Conservation (phyloP, 2,113 vertebrate genomes). For the Choloepus hoffmanni region DNA sequence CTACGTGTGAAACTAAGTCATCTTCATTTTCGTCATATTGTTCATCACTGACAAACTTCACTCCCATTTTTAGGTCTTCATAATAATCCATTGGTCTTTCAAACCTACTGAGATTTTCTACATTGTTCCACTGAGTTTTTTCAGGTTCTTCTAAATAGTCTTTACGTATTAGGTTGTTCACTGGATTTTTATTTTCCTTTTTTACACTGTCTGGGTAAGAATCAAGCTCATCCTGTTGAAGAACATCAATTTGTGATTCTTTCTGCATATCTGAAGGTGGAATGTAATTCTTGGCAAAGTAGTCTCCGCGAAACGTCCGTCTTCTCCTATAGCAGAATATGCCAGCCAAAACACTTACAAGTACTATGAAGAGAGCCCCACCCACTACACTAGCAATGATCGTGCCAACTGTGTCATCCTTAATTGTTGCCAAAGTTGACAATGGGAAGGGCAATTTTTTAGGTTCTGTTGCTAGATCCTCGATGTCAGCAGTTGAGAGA, state of each 20-base stretch:
- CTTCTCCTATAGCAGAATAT: constrained; percentile 93
- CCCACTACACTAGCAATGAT: constrained; percentile 94
- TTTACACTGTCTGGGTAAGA: constrained; percentile 94
- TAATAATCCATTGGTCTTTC: constrained; percentile 93
- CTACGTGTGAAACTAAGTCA: constrained; percentile 98
- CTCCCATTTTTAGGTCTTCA: constrained; percentile 91
- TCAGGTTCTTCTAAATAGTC: constrained; percentile 94
- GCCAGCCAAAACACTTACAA: constrained; percentile 91
- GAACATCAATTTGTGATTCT: constrained; percentile 97
- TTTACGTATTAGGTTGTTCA: constrained; percentile 93
- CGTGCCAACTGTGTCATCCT: constrained; percentile 93
- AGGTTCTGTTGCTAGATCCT: constrained; percentile 89
- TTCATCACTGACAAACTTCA: constrained; percentile 94
- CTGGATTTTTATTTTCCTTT: constrained; percentile 95
- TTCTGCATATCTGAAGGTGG: constrained; percentile 98
- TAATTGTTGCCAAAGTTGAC: constrained; percentile 91
- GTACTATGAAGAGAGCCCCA: constrained; percentile 93
- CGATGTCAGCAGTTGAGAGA: constrained; percentile 86
- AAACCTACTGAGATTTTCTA: constrained; percentile 90
- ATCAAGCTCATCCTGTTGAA: constrained; percentile 96
- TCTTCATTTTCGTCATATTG: constrained; percentile 94
- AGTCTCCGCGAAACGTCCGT: constrained; percentile 97
- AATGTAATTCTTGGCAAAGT: constrained; percentile 99
- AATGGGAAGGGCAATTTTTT: constrained; percentile 90
- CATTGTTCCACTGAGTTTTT: constrained; percentile 94